Evolutionary conservation across 2,888 invertebrate genomes (phyloP), one percentile per base, ranked within the genome.

Genomic region (Acrocyrtus sp.): DNA sequence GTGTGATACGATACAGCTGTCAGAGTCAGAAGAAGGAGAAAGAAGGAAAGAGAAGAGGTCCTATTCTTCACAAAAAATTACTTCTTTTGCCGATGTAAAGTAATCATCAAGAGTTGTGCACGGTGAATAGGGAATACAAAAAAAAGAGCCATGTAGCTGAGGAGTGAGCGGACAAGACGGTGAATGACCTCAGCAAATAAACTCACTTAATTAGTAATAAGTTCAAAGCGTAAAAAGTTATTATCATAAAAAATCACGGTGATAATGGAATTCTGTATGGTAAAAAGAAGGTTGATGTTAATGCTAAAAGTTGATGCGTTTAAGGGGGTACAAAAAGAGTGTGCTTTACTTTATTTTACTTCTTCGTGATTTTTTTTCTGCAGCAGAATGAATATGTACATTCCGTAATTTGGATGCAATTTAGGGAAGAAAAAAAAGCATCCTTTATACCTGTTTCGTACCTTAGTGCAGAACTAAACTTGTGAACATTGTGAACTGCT

Each of bases 201-300:
- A 72, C 68, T 68, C 70, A 74, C 73, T 75, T 78, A 79, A 79
- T 79, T 79, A 79, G 78, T 75, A 72, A 68, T 74, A 76, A 78
- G 76, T 76, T 72, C 76, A 69, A 77, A 79, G 78, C 76, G 79
- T 79, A 76, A 79, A 78, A 79, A 79, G 75, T 76, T 73, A 78
- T 78, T 78, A 79, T 76, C 76, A 75, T 77, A 75, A 73, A 76
- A 75, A 76, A 70, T 63, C 70, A 73, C 62, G 51, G 54, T 45
- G 53, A 61, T 60, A 60, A 68, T 68, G 68, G 61, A 61, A 24
- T 43, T 57, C 17, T n/a, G n/a, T n/a, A n/a, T n/a, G n/a, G n/a
- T n/a, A n/a, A n/a, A n/a, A n/a, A n/a, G n/a, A n/a, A n/a, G n/a
- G n/a, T n/a, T n/a, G n/a, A n/a, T n/a, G n/a, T n/a, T n/a, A n/a